Evolutionary conservation across 2,113 vertebrate species (phyloP).

Genomic region (Poeciliopsis occidentalis): DNA sequence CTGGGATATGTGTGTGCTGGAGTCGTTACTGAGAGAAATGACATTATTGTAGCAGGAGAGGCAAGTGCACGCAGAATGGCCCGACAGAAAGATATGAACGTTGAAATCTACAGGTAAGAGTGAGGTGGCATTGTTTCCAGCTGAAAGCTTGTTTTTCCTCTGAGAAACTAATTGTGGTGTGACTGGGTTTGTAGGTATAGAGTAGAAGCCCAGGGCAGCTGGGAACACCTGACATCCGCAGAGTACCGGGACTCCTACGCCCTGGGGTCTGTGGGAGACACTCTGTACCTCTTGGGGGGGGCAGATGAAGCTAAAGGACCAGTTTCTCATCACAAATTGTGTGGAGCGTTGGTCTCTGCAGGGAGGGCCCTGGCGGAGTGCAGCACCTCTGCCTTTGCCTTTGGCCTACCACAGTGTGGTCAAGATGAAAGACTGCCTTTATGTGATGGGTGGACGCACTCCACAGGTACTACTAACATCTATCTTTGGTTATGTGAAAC

Average conservation of each 20-base stretch:
- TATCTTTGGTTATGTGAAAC: neutral
- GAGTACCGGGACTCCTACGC: conserved; percentile 93
- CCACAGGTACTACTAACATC: conserved; percentile 86
- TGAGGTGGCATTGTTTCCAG: neutral
- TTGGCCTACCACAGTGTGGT: conserved; percentile 88
- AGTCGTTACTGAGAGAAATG: conserved; percentile 90
- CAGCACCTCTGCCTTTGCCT: conserved; percentile 86
- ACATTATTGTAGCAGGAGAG: conserved; percentile 92
- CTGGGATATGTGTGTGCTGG: conserved; percentile 89
- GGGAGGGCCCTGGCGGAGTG: conserved; percentile 86
- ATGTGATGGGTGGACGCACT: conserved; percentile 92
- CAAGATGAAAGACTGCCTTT: conserved; percentile 85
- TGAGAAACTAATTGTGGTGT: neutral
- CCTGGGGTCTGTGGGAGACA: conserved; percentile 81
- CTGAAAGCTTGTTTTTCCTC: neutral
- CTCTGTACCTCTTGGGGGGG: conserved; percentile 93
- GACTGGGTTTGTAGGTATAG: conserved; percentile 83
- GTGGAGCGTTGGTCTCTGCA: conserved; percentile 90
- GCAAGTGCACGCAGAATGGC: conserved; percentile 85
- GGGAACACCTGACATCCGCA: conserved; percentile 88
- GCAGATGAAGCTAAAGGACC: conserved; percentile 94
- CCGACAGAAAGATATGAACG: conserved; percentile 85
- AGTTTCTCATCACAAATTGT: conserved; percentile 90
- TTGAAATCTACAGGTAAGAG: conserved; percentile 92
- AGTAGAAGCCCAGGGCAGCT: conserved; percentile 87